A percentile compares a stretch with the other conserved stretches of the same genome.
phyloP scores from a whole-genome alignment of 2,113 vertebrate species.

The Notechis scutatus region DNA sequence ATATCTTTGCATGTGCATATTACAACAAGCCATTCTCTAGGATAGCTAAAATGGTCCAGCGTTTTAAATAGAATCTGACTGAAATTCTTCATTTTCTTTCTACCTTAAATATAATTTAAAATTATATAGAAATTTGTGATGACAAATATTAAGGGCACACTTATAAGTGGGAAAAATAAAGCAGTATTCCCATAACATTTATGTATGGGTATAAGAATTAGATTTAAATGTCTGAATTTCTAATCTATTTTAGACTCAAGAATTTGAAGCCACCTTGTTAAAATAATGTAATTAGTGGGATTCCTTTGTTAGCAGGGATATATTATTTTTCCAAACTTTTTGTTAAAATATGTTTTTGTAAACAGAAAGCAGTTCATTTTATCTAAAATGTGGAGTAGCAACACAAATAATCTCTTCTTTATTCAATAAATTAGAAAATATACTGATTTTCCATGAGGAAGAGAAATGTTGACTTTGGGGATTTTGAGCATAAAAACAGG shows the following conservation, averaged over 20 bases:
- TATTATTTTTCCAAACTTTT: not conserved
- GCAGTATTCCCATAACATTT: not conserved
- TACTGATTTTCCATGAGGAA: not conserved
- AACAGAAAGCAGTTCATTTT: not conserved
- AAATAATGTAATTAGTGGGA: not conserved
- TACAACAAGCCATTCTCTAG: constrained; percentile 56
- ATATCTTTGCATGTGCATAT: constrained; percentile 64
- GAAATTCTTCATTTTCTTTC: constrained; percentile 7
- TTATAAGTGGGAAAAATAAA: constrained; percentile 15
- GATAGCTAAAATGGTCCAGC: constrained; percentile 57
- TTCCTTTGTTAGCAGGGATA: too few relatives aligned
- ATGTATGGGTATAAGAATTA: not conserved
- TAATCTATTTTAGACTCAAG: not conserved
- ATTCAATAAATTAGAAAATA: not conserved
- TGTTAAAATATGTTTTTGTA: not conserved
- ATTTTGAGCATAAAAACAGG: not conserved
- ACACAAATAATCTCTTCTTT: not conserved
- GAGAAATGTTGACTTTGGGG: not conserved
- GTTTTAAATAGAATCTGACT: constrained; percentile 55
- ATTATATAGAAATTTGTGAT: not conserved
- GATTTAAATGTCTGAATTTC: not conserved
- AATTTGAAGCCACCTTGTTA: not conserved
- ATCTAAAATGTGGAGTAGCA: not conserved
- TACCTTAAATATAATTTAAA: not conserved
- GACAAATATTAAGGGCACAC: constrained; percentile 26